Evolutionary conservation across 2,113 vertebrate species (phyloP).

Genomic region (Lagopus muta): DNA sequence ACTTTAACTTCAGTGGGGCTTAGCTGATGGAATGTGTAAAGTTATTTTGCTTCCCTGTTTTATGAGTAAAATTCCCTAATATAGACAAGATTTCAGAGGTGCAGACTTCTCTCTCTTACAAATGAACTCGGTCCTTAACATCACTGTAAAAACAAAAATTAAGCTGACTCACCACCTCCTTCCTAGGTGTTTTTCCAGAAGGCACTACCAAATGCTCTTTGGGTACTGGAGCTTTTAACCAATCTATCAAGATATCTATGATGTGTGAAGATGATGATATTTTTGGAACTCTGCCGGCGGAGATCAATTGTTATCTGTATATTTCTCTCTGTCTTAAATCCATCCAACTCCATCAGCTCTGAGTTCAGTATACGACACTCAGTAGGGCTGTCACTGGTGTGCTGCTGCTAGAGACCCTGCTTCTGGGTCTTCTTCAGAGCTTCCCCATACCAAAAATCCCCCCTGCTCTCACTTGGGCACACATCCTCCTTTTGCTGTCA

Average conservation of each 20-base stretch:
- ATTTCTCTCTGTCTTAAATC: not conserved
- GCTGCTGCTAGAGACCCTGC: not conserved
- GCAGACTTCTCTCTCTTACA: not conserved
- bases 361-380: not conserved
- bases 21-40: not conserved
- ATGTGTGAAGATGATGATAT: not conserved
- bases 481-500: not conserved
- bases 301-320: not conserved
- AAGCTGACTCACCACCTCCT: not conserved
- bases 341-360: not conserved
- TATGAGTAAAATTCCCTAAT: not conserved
- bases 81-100: not conserved
- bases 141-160: not conserved
- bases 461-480: not conserved
- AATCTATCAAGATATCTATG: not conserved
- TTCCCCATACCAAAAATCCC: not conserved
- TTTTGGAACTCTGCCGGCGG: not conserved
- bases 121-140: not conserved
- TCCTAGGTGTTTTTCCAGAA: not conserved
- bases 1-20: not conserved
- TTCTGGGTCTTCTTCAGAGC: not conserved
- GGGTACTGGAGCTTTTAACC: not conserved
- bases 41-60: not conserved
- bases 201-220: not conserved
- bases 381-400: not conserved